Conservation (phyloP, 2,888 invertebrate species). For the Gari tellinella region DNA sequence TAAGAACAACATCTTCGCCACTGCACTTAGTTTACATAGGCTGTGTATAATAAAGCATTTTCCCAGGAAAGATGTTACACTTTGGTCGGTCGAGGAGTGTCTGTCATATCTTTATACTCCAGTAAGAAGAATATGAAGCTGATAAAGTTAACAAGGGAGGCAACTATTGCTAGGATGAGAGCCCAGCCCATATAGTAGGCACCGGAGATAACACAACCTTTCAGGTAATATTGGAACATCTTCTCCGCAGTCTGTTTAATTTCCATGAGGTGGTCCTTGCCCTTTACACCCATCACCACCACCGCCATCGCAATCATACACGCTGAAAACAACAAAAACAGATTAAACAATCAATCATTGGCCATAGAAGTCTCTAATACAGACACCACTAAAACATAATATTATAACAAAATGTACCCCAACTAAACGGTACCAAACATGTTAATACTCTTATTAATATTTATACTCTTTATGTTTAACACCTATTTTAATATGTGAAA, state of each 20-base stretch:
- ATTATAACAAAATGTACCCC: too few species aligned
- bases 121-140: constrained; percentile 56
- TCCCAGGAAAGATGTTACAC: constrained; percentile 17
- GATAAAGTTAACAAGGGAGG: constrained; percentile 53
- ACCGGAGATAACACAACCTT: constrained; percentile 51
- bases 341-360: too few species aligned
- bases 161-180: constrained; percentile 51
- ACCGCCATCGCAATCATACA: constrained; percentile 63
- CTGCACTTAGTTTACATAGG: too few species aligned
- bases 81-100: constrained; percentile 53
- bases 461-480: too few species aligned
- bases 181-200: constrained; percentile 62
- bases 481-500: too few species aligned
- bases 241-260: constrained; percentile 46
- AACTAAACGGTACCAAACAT: too few species aligned
- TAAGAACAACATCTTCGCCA: too few species aligned
- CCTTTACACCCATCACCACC: constrained; percentile 58
- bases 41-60: too few species aligned
- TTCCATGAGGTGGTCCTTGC: constrained; percentile 47
- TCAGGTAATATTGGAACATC: constrained; percentile 40
- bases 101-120: constrained; percentile 61
- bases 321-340: constrained; percentile 35
- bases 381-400: too few species aligned
- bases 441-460: too few species aligned
- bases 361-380: too few species aligned